phyloP scores from a whole-genome alignment of 2,113 vertebrate genomes.

The Circaetus gallicus region DNA sequence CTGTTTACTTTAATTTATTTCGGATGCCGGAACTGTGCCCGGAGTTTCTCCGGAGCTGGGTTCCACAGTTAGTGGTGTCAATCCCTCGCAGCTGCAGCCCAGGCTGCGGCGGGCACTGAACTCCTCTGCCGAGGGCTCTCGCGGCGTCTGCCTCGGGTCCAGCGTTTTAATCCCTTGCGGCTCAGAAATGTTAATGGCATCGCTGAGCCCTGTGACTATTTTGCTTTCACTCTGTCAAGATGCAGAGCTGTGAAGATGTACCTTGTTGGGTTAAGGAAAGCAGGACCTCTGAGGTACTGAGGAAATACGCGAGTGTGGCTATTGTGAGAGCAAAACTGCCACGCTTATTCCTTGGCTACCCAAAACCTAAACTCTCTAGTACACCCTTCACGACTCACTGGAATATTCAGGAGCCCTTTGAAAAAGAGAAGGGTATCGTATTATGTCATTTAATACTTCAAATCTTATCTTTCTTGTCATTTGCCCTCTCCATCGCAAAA shows the following conservation, averaged over 20 bases:
- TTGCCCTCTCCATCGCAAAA: not conserved
- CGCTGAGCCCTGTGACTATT: slow-evolving; percentile 49
- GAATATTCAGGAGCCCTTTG: not conserved
- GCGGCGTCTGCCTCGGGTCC: slow-evolving; percentile 50
- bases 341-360: not conserved
- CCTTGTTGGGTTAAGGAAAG: slow-evolving; percentile 28
- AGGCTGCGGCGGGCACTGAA: not conserved
- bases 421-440: not conserved
- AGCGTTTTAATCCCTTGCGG: slow-evolving; percentile 28
- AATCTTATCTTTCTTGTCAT: not conserved
- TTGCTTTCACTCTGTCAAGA: slow-evolving; percentile 51
- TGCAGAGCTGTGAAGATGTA: not conserved
- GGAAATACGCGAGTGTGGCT: not conserved
- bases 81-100: slow-evolving; percentile 72
- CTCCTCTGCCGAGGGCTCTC: slow-evolving; percentile 15
- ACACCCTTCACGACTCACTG: not conserved
- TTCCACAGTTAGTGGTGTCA: slow-evolving; percentile 67
- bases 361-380: not conserved
- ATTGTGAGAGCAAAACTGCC: not conserved
- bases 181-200: slow-evolving; percentile 53
- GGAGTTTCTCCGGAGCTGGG: slow-evolving; percentile 72
- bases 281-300: not conserved
- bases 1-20: slow-evolving; percentile 97
- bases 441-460: not conserved
- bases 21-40: slow-evolving; percentile 91